Percentiles rank a stretch among this genome's conserved stretches.
These are phyloP conservation scores for Augiades crinisus DNA, from an alignment of 2,888 invertebrate species.

Conservation along the genomic window DNA sequence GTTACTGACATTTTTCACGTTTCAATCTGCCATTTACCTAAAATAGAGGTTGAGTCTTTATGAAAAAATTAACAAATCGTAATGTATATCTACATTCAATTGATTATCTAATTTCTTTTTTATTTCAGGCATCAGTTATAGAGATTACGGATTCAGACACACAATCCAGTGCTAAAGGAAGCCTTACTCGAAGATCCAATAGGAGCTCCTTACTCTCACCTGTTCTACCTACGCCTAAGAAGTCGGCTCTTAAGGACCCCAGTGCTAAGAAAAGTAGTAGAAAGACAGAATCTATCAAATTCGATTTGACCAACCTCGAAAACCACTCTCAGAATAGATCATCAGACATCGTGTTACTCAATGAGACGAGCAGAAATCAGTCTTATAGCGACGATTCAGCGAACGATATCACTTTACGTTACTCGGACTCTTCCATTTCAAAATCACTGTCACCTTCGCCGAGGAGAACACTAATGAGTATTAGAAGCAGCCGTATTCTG, in stretches of 20 bases:
- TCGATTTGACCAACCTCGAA: slow-evolving; percentile 66
- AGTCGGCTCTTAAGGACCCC: slow-evolving; percentile 63
- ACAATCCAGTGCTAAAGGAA: slow-evolving; percentile 26
- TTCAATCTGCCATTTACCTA: no score
- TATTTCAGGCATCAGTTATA: slow-evolving; percentile 43
- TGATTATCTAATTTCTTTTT: neutral
- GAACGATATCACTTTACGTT: slow-evolving; percentile 45
- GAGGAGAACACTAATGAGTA: slow-evolving; percentile 43
- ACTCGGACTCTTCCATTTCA: slow-evolving; percentile 44
- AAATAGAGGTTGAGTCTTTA: no score
- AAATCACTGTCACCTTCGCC: slow-evolving; percentile 51
- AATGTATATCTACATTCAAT: neutral
- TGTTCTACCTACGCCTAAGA: slow-evolving; percentile 44
- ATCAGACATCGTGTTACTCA: slow-evolving; percentile 36
- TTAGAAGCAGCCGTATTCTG: slow-evolving; percentile 48
- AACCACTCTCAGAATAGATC: slow-evolving; percentile 19
- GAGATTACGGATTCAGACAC: slow-evolving; percentile 44
- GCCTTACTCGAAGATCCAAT: slow-evolving; percentile 28
- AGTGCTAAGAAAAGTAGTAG: slow-evolving; percentile 41
- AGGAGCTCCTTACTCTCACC: slow-evolving; percentile 34
- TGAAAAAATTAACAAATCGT: no score
- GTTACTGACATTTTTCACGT: no score
- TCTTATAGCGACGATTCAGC: slow-evolving; percentile 33
- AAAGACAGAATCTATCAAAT: slow-evolving; percentile 66
- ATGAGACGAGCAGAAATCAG: slow-evolving; percentile 29